Percentiles rank a stretch among this genome's conserved stretches.
These are phyloP conservation scores for Nothobranchius furzeri DNA, from an alignment of 2,113 vertebrate genomes.

Conservation along the genomic window DNA sequence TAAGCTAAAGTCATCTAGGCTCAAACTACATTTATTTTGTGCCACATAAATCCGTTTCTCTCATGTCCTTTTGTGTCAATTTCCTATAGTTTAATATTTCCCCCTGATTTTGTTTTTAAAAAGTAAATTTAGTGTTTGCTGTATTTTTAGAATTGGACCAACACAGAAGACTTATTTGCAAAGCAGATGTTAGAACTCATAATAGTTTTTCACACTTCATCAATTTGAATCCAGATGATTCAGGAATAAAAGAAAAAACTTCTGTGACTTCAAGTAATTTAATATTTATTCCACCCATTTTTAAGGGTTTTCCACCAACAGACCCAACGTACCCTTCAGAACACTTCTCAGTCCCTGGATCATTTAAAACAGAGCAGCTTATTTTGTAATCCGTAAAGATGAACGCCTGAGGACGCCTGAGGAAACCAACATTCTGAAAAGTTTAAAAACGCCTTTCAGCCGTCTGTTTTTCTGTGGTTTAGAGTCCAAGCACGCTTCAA, in stretches of 20 bases:
- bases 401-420: slow-evolving; percentile 31
- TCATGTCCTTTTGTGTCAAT: too few relatives aligned
- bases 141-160: too few relatives aligned
- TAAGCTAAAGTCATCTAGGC: too few relatives aligned
- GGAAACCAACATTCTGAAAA: slow-evolving; percentile 29
- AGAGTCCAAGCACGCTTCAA: slow-evolving; percentile 47
- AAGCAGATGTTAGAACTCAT: too few relatives aligned
- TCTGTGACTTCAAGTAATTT: slow-evolving; percentile 13
- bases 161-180: too few relatives aligned
- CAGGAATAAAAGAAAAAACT: slow-evolving; percentile 2
- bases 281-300: slow-evolving; percentile 18
- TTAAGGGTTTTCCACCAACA: slow-evolving; percentile 12
- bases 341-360: slow-evolving; percentile 13
- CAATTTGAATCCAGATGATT: background rate
- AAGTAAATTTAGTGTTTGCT: too few relatives aligned
- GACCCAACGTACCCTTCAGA: slow-evolving; percentile 24
- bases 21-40: too few relatives aligned
- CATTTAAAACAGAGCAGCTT: slow-evolving; percentile 9
- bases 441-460: slow-evolving; percentile 29
- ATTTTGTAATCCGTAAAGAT: slow-evolving; percentile 19
- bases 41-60: too few relatives aligned
- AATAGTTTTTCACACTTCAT: background rate
- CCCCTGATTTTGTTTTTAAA: too few relatives aligned
- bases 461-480: slow-evolving; percentile 38
- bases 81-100: too few relatives aligned